Evolutionary conservation across 64 coral and sea anemone genomes (phyloP).

Genomic region (Anthopleura sola): DNA sequence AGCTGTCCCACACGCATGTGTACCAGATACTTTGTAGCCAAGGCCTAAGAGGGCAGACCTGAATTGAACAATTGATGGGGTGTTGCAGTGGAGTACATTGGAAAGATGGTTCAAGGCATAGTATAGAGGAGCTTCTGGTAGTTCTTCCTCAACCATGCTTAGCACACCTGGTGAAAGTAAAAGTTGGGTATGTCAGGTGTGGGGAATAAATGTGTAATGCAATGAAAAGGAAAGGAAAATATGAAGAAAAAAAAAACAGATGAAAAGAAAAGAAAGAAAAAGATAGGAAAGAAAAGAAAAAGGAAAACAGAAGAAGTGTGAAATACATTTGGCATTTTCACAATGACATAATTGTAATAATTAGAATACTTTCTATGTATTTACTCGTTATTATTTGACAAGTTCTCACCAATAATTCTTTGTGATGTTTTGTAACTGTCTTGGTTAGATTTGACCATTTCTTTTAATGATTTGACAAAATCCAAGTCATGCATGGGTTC

Average conservation of each 20-base stretch:
- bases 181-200: neutral
- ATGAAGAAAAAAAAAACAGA: too few species aligned
- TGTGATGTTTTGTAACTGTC: constrained; percentile 80
- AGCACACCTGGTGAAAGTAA: constrained; percentile 50
- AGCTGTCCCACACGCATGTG: constrained; percentile 81
- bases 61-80: constrained; percentile 89
- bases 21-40: constrained; percentile 81
- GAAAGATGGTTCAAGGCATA: constrained; percentile 76
- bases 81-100: constrained; percentile 82
- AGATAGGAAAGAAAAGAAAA: neutral
- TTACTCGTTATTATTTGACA: too few species aligned
- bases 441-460: constrained; percentile 52
- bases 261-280: neutral
- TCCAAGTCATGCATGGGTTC: constrained; percentile 70
- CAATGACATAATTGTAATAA: too few species aligned
- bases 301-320: too few species aligned
- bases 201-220: too few species aligned
- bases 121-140: constrained; percentile 69
- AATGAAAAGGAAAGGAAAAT: too few species aligned
- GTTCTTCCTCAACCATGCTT: constrained; percentile 82
- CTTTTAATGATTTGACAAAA: constrained; percentile 58
- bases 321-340: too few species aligned
- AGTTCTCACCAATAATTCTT: constrained; percentile 80
- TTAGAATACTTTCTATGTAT: too few species aligned
- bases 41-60: constrained; percentile 73